These are phyloP conservation scores for Zaprionus obscuricornis DNA, from an alignment of 2,888 invertebrate genomes.

Conservation along the genomic window DNA sequence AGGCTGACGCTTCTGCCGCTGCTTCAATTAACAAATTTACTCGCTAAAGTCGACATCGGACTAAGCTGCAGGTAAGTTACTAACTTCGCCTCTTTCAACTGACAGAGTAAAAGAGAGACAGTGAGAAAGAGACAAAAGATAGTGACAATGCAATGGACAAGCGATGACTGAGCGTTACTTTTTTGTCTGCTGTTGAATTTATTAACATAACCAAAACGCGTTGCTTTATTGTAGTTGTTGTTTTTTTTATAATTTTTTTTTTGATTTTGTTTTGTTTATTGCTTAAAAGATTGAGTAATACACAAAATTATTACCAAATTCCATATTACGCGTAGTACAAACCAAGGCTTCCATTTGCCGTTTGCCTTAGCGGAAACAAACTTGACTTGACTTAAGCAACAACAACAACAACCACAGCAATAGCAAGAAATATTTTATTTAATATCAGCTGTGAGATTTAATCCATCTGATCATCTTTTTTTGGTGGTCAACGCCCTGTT, in stretches of 20 bases:
- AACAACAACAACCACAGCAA: too few relatives aligned
- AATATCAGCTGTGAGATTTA: neutral
- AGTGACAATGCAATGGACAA: constrained; percentile 45
- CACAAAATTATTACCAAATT: constrained; percentile 43
- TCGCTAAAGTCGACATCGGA: constrained; percentile 40
- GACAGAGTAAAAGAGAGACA: neutral
- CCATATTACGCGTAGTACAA: constrained; percentile 21
- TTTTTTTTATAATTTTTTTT: constrained; percentile 19
- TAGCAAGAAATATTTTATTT: constrained; percentile 26
- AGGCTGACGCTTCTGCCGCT: constrained; percentile 41
- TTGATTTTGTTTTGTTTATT: constrained; percentile 9
- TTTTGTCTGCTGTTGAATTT: constrained; percentile 28
- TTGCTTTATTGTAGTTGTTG: constrained; percentile 8
- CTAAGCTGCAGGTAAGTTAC: constrained; percentile 59
- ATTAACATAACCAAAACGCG: constrained; percentile 49
- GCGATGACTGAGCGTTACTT: constrained; percentile 42
- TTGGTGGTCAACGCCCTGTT: constrained; percentile 1
- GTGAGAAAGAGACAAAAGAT: constrained; percentile 1
- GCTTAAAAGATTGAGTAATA: constrained; percentile 44
- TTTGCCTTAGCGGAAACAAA: constrained; percentile 35
- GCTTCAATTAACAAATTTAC: constrained; percentile 63
- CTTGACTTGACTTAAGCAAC: too few relatives aligned
- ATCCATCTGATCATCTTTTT: too few relatives aligned
- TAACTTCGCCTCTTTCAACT: constrained; percentile 16
- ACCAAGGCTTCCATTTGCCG: constrained; percentile 31